Conservation (phyloP, 1,140 invertebrate species). For the Venustaconcha ellipsiformis region DNA sequence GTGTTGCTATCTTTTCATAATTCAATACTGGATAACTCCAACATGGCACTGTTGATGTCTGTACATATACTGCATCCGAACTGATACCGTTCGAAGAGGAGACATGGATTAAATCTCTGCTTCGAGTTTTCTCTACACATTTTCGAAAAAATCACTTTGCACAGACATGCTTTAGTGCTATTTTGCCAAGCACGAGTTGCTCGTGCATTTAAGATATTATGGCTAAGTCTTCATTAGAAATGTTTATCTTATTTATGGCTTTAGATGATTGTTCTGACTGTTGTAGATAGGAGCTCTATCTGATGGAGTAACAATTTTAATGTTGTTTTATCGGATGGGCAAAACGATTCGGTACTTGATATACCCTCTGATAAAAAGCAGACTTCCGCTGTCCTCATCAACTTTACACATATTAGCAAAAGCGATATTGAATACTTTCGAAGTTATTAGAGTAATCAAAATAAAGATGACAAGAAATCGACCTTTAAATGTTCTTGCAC, state of each 20-base stretch:
- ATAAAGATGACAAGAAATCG: conserved; percentile 1
- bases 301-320: background rate
- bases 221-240: background rate
- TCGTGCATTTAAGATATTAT: conserved; percentile 1
- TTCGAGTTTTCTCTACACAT: background rate
- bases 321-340: background rate
- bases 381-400: background rate
- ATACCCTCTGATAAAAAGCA: background rate
- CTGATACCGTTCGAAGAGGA: conserved; percentile 5
- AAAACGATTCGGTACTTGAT: background rate
- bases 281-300: background rate
- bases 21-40: conserved; percentile 1
- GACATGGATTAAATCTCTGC: background rate
- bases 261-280: background rate
- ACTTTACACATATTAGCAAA: background rate
- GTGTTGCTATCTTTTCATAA: no score
- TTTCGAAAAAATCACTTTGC: background rate
- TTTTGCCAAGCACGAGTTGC: background rate
- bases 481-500: conserved; percentile 1
- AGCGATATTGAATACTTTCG: background rate
- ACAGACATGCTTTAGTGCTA: background rate
- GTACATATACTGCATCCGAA: conserved; percentile 44
- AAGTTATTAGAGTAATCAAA: background rate
- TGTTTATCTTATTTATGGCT: background rate
- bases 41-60: conserved; percentile 36